Conservation (phyloP, 1,140 invertebrate species). For the Aphaenogaster rudis region DNA sequence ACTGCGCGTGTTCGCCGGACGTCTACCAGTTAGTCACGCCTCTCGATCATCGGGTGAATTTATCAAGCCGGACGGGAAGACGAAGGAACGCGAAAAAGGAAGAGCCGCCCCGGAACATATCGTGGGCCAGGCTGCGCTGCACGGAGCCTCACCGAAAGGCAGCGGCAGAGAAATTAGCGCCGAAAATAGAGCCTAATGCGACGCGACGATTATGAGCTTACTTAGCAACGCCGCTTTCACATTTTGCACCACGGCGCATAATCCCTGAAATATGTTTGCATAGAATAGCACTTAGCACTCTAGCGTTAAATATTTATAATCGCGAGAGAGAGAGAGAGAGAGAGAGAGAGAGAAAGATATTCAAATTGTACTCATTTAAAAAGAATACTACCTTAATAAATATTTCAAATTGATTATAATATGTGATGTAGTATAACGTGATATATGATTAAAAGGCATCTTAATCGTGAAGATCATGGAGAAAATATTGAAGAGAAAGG, state of each 20-base stretch:
- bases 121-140: constrained; percentile 3
- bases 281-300: not conserved
- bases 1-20: constrained; percentile 51
- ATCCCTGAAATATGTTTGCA: constrained; percentile 1
- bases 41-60: constrained; percentile 79
- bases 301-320: constrained; percentile 9
- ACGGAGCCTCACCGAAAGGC: constrained; percentile 10
- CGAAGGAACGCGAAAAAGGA: constrained; percentile 53
- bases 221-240: constrained; percentile 31
- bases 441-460: not conserved
- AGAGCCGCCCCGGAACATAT: constrained; percentile 41
- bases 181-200: constrained; percentile 57
- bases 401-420: not conserved
- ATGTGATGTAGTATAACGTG: not conserved
- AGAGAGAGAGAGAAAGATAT: no score
- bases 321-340: no score
- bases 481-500: not conserved
- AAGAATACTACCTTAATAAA: not conserved
- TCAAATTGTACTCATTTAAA: not conserved
- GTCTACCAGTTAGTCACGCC: constrained; percentile 77
- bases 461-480: not conserved
- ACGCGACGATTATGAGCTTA: constrained; percentile 42
- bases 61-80: constrained; percentile 71
- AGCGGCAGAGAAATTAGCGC: constrained; percentile 40
- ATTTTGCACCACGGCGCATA: not conserved